Evolutionary conservation across 2,888 invertebrate genomes (phyloP), one percentile per base, ranked within the genome.

Genomic region (Leptopilina drosophilae): DNA sequence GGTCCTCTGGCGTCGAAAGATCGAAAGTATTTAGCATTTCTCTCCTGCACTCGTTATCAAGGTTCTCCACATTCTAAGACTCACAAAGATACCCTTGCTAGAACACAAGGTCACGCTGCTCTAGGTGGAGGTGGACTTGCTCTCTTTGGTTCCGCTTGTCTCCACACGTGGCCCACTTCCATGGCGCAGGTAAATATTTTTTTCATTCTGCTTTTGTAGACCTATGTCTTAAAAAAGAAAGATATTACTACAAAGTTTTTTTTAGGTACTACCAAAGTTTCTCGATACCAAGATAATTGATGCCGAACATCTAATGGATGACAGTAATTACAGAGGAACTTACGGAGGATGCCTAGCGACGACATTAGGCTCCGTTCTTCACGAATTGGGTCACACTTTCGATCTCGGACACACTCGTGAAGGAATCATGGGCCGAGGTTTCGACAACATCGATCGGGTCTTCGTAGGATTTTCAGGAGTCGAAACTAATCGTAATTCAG

Each of bases 321-420:
- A 98, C 89, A 98, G 98, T 91, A 97, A 97, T 87, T 97, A 97
- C 91, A 94, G 98, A 81, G 95, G 97, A 59, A 97, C 97, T 0
- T 94, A 95, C 86, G 97, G 97, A 81, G 97, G 96, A 53, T 97
- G 98, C 90, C 97, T 96, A 92, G 96, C 98, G 15, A 97, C 98
- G 7, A 97, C 97, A 20, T 92, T 99, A 64, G 98, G 98, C 15
- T 96, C 98, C 15, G 96, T 97, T 9, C 95, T 98, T 64, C 99
- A 99, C 91, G 99, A 99, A 93, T 93, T 99, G 69, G 97, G 97
- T 15, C 99, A 99, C 90, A 97, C 97, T 0, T 98, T 99, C 91
- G 98, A 98, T 92, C 94, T 99, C 79, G 98, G 98, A 0, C 98
- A 99, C 90, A 96, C 97, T 0, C 94, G 95, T 85, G 95, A 96